Evolutionary conservation across 2,113 vertebrate genomes (phyloP).

Genomic region (Chionodraco myersi): DNA sequence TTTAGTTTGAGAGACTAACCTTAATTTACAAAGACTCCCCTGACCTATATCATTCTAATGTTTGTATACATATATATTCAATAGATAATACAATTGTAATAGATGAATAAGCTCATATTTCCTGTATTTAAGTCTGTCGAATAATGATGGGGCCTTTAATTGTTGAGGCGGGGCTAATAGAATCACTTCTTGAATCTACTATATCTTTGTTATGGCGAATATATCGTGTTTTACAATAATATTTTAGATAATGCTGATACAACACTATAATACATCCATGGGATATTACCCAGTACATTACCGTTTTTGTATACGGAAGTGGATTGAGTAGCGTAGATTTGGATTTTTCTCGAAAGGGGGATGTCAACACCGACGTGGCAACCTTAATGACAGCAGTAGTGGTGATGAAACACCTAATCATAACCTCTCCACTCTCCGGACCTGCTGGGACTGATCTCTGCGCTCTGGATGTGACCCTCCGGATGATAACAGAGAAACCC

Average conservation of each 20-base stretch:
- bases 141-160: background rate
- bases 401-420: conserved; percentile 9
- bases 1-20: background rate
- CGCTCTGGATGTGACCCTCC: background rate
- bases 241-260: too few species aligned
- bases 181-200: too few species aligned
- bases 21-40: background rate
- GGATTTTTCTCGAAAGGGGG: conserved; percentile 36
- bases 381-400: conserved; percentile 38
- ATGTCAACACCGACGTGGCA: conserved; percentile 67
- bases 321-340: too few species aligned
- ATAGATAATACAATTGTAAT: background rate
- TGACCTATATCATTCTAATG: background rate
- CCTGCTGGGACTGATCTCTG: background rate
- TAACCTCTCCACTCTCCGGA: background rate
- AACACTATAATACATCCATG: background rate
- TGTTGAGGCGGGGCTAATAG: too few species aligned
- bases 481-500: background rate
- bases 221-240: background rate
- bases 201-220: background rate
- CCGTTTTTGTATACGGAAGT: conserved; percentile 19
- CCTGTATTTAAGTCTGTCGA: background rate
- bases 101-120: background rate
- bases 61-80: background rate
- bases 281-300: background rate